A percentile compares a stretch with the other conserved stretches of the same genome.
Conservation (phyloP, 1,140 invertebrate genomes). For the Halesus radiatus region DNA sequence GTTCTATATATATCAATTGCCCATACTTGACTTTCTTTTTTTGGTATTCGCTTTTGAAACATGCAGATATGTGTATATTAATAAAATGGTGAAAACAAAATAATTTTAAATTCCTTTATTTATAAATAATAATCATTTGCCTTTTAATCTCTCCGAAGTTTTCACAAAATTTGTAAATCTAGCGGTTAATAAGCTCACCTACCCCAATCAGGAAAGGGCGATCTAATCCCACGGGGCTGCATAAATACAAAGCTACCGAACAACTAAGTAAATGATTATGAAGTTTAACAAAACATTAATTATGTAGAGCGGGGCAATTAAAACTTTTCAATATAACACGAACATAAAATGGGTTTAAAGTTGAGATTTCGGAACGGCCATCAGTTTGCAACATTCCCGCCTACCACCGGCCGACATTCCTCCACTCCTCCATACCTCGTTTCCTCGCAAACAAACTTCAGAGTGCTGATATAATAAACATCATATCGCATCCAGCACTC, state of each 20-base stretch:
- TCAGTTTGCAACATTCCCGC: not conserved
- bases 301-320: not conserved
- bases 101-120: too few relatives aligned
- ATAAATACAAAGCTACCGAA: not conserved
- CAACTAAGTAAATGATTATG: slow-evolving; percentile 1
- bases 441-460: not conserved
- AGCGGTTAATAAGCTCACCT: too few relatives aligned
- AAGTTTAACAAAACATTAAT: slow-evolving; percentile 22
- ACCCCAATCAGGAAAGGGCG: too few relatives aligned
- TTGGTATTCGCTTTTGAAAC: too few relatives aligned
- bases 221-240: not conserved
- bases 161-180: too few relatives aligned
- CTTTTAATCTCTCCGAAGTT: too few relatives aligned
- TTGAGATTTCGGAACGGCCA: not conserved
- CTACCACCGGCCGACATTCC: not conserved
- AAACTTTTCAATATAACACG: slow-evolving; percentile 19
- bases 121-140: too few relatives aligned
- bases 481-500: not conserved
- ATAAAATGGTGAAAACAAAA: too few relatives aligned
- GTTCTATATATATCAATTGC: too few relatives aligned
- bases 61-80: too few relatives aligned
- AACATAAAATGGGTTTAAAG: slow-evolving; percentile 17
- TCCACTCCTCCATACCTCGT: not conserved
- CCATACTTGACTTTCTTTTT: too few relatives aligned
- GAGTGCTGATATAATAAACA: too few relatives aligned